Evolutionary conservation across 92 coral and sea anemone genomes (phyloP).

Genomic region (Pocillopora meandrina): DNA sequence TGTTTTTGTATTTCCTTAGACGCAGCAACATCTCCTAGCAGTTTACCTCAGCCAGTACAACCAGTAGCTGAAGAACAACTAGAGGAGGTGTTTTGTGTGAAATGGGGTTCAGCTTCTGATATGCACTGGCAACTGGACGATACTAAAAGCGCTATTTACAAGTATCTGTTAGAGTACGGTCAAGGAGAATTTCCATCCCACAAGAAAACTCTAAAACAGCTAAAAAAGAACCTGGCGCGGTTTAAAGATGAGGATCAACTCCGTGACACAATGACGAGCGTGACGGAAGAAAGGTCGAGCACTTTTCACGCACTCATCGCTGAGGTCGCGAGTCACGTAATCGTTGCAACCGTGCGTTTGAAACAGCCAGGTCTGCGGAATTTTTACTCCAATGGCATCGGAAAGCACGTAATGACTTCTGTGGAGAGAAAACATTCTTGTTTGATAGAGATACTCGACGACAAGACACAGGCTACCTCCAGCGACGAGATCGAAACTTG

Average conservation of each 20-base stretch:
- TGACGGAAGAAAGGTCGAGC: background rate
- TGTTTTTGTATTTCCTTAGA: too few species aligned
- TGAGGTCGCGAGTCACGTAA: conserved; percentile 5
- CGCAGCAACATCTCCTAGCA: background rate
- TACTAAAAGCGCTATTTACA: conserved; percentile 3
- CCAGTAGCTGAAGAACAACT: background rate
- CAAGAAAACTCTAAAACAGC: conserved; percentile 16
- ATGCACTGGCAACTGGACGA: conserved; percentile 16
- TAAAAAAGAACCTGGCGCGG: background rate
- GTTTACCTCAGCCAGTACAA: background rate
- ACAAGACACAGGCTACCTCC: background rate
- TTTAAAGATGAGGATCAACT: background rate
- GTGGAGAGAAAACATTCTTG: conserved; percentile 17
- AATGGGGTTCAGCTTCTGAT: conserved; percentile 24
- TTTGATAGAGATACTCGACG: conserved; percentile 7
- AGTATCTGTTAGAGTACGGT: conserved; percentile 15
- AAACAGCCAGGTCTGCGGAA: conserved; percentile 37
- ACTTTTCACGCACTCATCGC: conserved; percentile 8
- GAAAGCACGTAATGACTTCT: conserved; percentile 2
- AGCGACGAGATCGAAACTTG: background rate
- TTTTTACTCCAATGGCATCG: conserved; percentile 13
- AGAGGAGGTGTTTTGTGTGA: conserved; percentile 18
- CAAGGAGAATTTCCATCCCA: conserved; percentile 20
- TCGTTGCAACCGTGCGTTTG: conserved; percentile 19
- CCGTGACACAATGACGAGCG: background rate